A percentile compares a stretch with the other conserved stretches of the same genome.
These are phyloP conservation scores for Drosophila insularis DNA, from an alignment of 1,140 invertebrate genomes.

Conservation along the genomic window DNA sequence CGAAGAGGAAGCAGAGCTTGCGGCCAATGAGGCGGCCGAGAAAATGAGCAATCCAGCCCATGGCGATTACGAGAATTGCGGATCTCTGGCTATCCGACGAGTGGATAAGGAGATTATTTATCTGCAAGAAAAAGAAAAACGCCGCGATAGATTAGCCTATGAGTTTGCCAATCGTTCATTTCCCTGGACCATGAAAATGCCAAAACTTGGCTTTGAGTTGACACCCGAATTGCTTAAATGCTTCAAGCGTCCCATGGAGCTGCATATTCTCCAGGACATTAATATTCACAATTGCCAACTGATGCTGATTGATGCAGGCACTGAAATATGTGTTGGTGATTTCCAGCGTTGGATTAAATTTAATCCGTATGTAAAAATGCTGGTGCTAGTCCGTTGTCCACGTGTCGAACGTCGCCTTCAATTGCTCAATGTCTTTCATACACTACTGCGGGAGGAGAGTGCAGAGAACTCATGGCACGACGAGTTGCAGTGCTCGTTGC, in stretches of 20 bases:
- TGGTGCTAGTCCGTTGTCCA: conserved; percentile 51
- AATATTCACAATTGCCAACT: conserved; percentile 49
- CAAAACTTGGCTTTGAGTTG: conserved; percentile 38
- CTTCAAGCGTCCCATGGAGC: conserved; percentile 47
- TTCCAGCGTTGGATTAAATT: conserved; percentile 70
- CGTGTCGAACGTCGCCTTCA: conserved; percentile 53
- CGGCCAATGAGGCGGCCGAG: conserved; percentile 16
- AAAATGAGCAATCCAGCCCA: background rate
- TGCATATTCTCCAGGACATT: conserved; percentile 46
- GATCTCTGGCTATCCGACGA: conserved; percentile 27
- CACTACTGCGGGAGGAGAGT: conserved; percentile 52
- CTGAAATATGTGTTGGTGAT: conserved; percentile 50
- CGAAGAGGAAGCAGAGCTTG: conserved; percentile 14
- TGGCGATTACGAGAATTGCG: conserved; percentile 1
- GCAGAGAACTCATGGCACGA: conserved; percentile 56
- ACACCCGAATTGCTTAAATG: conserved; percentile 23
- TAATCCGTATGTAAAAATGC: conserved; percentile 50
- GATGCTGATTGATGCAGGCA: conserved; percentile 64
- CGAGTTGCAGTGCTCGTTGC: conserved; percentile 52
- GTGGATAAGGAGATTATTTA: conserved; percentile 32
- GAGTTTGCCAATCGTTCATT: conserved; percentile 60
- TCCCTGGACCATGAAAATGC: conserved; percentile 72
- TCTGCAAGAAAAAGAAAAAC: conserved; percentile 26
- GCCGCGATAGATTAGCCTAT: conserved; percentile 58
- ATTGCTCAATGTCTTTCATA: conserved; percentile 54